phyloP scores from a whole-genome alignment of 2,797 vertebrate species.

The Sebastes kiyomatsui region DNA sequence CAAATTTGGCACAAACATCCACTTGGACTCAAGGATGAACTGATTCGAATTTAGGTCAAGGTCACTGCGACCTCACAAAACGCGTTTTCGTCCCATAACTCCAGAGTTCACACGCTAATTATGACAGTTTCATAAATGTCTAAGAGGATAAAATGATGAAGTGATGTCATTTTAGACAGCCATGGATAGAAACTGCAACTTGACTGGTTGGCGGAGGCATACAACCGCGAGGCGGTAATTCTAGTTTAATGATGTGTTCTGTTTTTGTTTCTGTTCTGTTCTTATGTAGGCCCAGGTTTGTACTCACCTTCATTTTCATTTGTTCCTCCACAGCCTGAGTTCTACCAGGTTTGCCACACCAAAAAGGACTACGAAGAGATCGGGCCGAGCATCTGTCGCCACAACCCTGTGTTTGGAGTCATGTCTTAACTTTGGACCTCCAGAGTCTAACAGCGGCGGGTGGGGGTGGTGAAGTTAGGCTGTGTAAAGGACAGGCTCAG shows the following conservation, averaged over 20 bases:
- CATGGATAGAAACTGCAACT: too few species aligned
- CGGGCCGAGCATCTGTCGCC: conserved; percentile 95
- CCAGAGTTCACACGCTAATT: too few species aligned
- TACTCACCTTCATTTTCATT: background rate
- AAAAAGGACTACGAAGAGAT: conserved; percentile 97
- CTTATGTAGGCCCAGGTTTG: background rate
- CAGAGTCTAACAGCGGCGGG: conserved; percentile 5
- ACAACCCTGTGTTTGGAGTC: conserved; percentile 95
- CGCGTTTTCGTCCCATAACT: too few species aligned
- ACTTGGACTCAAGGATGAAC: too few species aligned
- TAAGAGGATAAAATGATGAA: too few species aligned
- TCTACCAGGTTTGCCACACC: conserved; percentile 98
- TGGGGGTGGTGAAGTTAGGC: conserved; percentile 45
- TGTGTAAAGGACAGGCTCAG: conserved; percentile 54
- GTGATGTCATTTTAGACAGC: too few species aligned
- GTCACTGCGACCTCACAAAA: too few species aligned
- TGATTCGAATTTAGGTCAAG: too few species aligned
- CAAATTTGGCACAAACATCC: too few species aligned
- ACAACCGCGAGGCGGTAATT: too few species aligned
- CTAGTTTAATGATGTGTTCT: background rate
- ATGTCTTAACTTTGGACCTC: conserved; percentile 89
- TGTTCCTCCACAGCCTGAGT: conserved; percentile 85
- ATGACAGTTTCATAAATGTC: too few species aligned
- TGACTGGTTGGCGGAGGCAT: too few species aligned
- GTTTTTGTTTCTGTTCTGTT: background rate